Conservation (phyloP, 1,140 invertebrate genomes). For the Heliconius hewitsoni region DNA sequence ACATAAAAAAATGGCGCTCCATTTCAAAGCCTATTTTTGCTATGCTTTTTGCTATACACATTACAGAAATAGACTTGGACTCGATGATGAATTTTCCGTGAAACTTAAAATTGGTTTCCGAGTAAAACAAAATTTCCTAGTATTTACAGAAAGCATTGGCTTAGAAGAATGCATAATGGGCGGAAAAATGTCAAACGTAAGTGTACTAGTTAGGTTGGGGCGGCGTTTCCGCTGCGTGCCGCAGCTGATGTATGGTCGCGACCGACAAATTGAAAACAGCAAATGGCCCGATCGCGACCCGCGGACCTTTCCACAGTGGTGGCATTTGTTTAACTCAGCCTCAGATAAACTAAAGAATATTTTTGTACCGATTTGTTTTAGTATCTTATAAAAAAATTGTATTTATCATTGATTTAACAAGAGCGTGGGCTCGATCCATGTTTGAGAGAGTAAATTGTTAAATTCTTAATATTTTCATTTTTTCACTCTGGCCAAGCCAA, state of each 20-base stretch:
- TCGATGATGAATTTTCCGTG: not conserved
- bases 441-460: no score
- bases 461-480: no score
- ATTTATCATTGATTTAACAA: no score
- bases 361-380: not conserved
- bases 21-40: not conserved
- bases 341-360: not conserved
- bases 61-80: not conserved
- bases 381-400: not conserved
- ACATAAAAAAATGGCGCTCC: not conserved
- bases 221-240: constrained; percentile 60
- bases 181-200: constrained; percentile 73
- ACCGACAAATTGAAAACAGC: constrained; percentile 74
- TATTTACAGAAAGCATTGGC: constrained; percentile 57
- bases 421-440: no score
- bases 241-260: constrained; percentile 67
- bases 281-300: constrained; percentile 70
- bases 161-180: constrained; percentile 71
- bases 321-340: constrained; percentile 29
- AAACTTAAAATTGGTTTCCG: not conserved
- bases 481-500: no score
- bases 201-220: constrained; percentile 70
- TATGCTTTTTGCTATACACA: not conserved
- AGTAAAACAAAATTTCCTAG: constrained; percentile 36
- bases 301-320: constrained; percentile 40